Evolutionary conservation across 2,888 invertebrate genomes (phyloP), one percentile per base, ranked within the genome.

Genomic region (Masnerella sp.): DNA sequence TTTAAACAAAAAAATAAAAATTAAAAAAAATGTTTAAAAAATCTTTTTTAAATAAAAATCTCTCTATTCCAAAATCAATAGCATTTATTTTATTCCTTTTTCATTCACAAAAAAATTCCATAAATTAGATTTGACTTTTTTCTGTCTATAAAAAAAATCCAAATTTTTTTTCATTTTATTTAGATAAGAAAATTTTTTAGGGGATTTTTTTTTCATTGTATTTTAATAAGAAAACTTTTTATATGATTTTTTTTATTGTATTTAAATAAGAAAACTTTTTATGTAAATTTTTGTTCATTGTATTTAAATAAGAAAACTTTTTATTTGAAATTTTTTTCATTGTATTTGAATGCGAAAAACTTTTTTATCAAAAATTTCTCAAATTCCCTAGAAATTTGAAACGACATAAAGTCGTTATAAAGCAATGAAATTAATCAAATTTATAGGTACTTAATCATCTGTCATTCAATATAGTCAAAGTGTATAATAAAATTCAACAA

Each of bases 381-480:
- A n/a, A n/a, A n/a, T n/a, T 17, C 32, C 32, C 28, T 15, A 11
- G 32, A 47, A 47, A 47, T 30, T 5, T 43, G 43, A 43, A 43
- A 43, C 43, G 22, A 12, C 43, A 25, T 11, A 22, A 38, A 34
- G 36, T 36, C 25, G 38, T 52, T 52, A 52, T 20, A 38, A 36
- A 52, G 38, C 15, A 36, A 17, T 38, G 52, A 52, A 22, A 38
- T 52, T 36, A 36, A 52, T 52, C 38, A 52, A 52, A 36, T 12
- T 11, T n/a, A n/a, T n/a, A n/a, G n/a, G n/a, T n/a, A n/a, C n/a
- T n/a, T n/a, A n/a, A n/a, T n/a, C n/a, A n/a, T n/a, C n/a, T n/a
- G n/a, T n/a, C n/a, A n/a, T n/a, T n/a, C n/a, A n/a, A n/a, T n/a
- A n/a, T n/a, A n/a, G n/a, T n/a, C n/a, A n/a, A n/a, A n/a, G n/a